Percentiles rank a stretch among this genome's conserved stretches.
Conservation (phyloP, 1,140 invertebrate genomes). For the Dryas iulia region DNA sequence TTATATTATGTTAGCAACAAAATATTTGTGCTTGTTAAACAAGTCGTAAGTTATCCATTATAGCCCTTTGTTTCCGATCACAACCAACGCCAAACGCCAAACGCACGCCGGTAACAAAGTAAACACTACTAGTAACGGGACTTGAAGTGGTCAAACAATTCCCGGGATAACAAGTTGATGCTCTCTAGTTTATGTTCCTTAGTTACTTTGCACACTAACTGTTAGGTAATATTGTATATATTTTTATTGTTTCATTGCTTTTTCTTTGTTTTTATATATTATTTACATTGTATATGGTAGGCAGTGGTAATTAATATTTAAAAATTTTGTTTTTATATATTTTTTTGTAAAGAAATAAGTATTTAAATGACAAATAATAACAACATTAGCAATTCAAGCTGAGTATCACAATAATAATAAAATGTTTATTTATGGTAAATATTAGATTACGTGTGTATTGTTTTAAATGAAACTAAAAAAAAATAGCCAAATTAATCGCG, state of each 20-base stretch:
- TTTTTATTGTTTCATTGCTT: neutral
- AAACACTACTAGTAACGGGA: conserved; percentile 25
- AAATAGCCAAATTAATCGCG: too few relatives aligned
- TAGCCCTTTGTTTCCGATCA: conserved; percentile 12
- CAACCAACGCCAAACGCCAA: too few relatives aligned
- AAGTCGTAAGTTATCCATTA: conserved; percentile 3
- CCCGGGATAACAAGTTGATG: conserved; percentile 21
- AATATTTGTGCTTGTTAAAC: neutral
- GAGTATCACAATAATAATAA: too few relatives aligned
- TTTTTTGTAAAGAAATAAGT: too few relatives aligned
- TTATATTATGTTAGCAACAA: neutral
- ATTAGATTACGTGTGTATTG: too few relatives aligned
- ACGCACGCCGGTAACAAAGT: conserved; percentile 19
- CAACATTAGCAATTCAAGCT: too few relatives aligned
- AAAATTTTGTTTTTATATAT: too few relatives aligned
- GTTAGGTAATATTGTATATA: neutral
- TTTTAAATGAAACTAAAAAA: too few relatives aligned
- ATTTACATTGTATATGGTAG: too few relatives aligned
- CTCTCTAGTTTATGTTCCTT: conserved; percentile 22
- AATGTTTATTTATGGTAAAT: too few relatives aligned
- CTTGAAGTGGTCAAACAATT: conserved; percentile 32
- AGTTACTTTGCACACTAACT: conserved; percentile 15
- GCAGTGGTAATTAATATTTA: too few relatives aligned
- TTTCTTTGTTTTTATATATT: neutral
- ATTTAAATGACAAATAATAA: too few relatives aligned